These are phyloP conservation scores for Pongo pygmaeus DNA, from an alignment of 2,113 vertebrate genomes.

Conservation along the genomic window DNA sequence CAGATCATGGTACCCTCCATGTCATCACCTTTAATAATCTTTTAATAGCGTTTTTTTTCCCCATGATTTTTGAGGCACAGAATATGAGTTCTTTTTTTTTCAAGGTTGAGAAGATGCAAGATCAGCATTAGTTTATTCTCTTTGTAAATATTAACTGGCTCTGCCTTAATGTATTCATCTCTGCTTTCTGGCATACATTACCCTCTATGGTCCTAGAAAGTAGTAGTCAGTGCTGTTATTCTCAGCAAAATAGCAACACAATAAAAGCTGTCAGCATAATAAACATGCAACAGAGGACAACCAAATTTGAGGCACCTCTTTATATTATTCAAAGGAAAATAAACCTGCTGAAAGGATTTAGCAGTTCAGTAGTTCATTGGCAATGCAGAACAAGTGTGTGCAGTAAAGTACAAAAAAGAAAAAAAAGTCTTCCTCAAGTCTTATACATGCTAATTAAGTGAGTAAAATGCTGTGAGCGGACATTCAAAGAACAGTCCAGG, in stretches of 20 bases:
- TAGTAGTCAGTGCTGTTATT: conserved; percentile 65
- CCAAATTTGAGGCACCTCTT: conserved; percentile 56
- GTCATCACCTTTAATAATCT: conserved; percentile 43
- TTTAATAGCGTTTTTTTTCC: not conserved
- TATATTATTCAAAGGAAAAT: conserved; percentile 76
- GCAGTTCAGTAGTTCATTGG: conserved; percentile 64
- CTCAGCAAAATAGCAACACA: conserved; percentile 66
- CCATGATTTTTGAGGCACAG: not conserved
- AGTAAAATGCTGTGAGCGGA: conserved; percentile 61
- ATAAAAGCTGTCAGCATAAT: conserved; percentile 78
- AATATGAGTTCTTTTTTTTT: conserved; percentile 72
- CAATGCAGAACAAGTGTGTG: conserved; percentile 40
- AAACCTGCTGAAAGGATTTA: conserved; percentile 70
- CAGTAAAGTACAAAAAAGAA: conserved; percentile 30
- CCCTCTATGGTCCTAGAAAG: conserved; percentile 52
- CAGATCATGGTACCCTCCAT: not conserved
- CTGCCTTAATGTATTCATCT: conserved; percentile 48
- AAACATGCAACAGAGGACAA: conserved; percentile 65
- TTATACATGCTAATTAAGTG: conserved; percentile 71
- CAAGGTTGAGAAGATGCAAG: conserved; percentile 71
- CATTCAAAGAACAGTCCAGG: conserved; percentile 27
- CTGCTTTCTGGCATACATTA: conserved; percentile 63
- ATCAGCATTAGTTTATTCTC: conserved; percentile 73
- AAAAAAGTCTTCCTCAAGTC: conserved; percentile 12
- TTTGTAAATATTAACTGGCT: conserved; percentile 74